Evolutionary conservation across 2,888 invertebrate genomes (phyloP).

Genomic region (Apamea epomidion): DNA sequence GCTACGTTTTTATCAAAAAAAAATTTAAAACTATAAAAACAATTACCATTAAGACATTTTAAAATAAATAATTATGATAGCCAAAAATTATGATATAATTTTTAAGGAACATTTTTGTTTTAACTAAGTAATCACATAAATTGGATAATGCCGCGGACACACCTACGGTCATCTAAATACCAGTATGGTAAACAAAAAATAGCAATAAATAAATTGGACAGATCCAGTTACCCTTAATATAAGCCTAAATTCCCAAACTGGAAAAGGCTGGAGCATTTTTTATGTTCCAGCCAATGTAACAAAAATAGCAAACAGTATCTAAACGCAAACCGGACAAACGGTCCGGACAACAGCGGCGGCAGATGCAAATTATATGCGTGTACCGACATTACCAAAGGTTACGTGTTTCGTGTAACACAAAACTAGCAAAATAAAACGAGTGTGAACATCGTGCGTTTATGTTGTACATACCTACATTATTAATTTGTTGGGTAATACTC

Average conservation of each 20-base stretch:
- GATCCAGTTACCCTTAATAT: not conserved
- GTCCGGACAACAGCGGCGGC: constrained; percentile 39
- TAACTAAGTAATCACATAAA: too few relatives aligned
- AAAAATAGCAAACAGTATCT: constrained; percentile 27
- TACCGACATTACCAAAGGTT: constrained; percentile 32
- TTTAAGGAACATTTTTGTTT: too few relatives aligned
- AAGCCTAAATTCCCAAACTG: not conserved
- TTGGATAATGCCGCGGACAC: too few relatives aligned
- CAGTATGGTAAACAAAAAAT: too few relatives aligned
- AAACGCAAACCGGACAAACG: constrained; percentile 36
- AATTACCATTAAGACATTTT: too few relatives aligned
- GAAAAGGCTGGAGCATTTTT: too few relatives aligned
- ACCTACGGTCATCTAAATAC: too few relatives aligned
- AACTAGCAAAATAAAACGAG: constrained; percentile 21
- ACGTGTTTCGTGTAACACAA: constrained; percentile 18
- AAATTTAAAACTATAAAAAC: too few relatives aligned
- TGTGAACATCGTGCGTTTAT: not conserved
- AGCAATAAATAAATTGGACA: not conserved
- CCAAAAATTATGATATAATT: too few relatives aligned
- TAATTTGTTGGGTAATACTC: not conserved
- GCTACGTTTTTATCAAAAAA: too few relatives aligned
- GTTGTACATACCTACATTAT: not conserved
- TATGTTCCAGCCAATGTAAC: not conserved
- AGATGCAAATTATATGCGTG: constrained; percentile 68
- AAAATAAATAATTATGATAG: too few relatives aligned